Evolutionary conservation across 2,888 invertebrate species (phyloP).

Genomic region (Sarcophaga subvicina): DNA sequence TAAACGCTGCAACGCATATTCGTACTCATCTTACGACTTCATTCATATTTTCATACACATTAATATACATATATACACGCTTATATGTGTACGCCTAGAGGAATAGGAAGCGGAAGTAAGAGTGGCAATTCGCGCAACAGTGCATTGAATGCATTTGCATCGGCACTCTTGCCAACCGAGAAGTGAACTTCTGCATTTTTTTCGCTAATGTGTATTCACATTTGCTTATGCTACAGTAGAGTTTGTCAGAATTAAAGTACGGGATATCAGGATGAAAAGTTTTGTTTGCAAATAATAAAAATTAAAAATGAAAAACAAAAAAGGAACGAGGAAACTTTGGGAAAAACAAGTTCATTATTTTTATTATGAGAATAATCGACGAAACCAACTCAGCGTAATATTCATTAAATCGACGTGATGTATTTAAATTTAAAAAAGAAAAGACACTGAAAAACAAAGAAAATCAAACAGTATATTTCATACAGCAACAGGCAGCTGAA

Average conservation of each 20-base stretch:
- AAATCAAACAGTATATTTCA: not conserved
- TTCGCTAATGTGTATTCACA: not conserved
- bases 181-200: not conserved
- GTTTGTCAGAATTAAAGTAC: not conserved
- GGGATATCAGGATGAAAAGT: conserved; percentile 14
- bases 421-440: conserved; percentile 20
- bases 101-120: conserved; percentile 54
- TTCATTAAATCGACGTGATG: conserved; percentile 43
- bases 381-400: conserved; percentile 52
- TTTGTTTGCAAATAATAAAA: conserved; percentile 3
- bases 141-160: conserved; percentile 51
- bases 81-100: not conserved
- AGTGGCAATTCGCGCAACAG: conserved; percentile 55
- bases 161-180: not conserved
- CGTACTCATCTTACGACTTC: not conserved
- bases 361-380: conserved; percentile 51
- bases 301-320: not conserved
- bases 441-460: no score
- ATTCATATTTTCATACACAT: not conserved
- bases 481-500: not conserved
- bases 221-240: not conserved
- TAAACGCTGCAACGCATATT: not conserved
- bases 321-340: conserved; percentile 12
- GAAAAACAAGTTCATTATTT: conserved; percentile 45
- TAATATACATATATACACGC: not conserved